Conservation (phyloP, 2,888 invertebrate species). For the Nephrotoma appendiculata region DNA sequence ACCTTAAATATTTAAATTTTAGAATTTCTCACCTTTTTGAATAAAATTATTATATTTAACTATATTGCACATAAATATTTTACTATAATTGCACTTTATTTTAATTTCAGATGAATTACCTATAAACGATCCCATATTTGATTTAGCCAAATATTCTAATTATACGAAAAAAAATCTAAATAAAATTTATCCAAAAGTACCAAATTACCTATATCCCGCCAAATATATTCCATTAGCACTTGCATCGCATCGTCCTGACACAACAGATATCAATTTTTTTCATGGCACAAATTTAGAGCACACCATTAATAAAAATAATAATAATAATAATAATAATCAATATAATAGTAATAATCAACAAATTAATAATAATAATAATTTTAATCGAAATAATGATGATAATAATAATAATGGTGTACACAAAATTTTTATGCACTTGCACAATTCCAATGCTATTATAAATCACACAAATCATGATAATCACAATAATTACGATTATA, state of each 20-base stretch:
- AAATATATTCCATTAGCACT: conserved; percentile 30
- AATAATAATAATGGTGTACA: background rate
- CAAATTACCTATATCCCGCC: conserved; percentile 46
- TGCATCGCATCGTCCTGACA: conserved; percentile 33
- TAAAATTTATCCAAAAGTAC: conserved; percentile 35
- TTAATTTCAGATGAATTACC: conserved; percentile 3
- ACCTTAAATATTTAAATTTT: background rate
- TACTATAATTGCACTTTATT: background rate
- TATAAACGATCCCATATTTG: conserved; percentile 1
- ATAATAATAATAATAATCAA: background rate
- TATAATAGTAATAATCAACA: background rate
- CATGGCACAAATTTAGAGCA: conserved; percentile 12
- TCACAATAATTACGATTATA: background rate
- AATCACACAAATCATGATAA: background rate
- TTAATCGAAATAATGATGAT: background rate
- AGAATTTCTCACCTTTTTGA: background rate
- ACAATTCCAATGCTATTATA: background rate
- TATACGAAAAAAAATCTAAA: background rate
- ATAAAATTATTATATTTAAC: background rate
- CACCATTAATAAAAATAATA: conserved; percentile 8
- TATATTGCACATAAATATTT: background rate
- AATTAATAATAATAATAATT: background rate
- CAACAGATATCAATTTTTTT: conserved; percentile 19
- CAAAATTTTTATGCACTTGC: background rate
- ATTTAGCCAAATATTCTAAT: background rate